These are phyloP conservation scores for Protomyctophum bolini DNA, from an alignment of 2,113 vertebrate genomes.

Conservation along the genomic window DNA sequence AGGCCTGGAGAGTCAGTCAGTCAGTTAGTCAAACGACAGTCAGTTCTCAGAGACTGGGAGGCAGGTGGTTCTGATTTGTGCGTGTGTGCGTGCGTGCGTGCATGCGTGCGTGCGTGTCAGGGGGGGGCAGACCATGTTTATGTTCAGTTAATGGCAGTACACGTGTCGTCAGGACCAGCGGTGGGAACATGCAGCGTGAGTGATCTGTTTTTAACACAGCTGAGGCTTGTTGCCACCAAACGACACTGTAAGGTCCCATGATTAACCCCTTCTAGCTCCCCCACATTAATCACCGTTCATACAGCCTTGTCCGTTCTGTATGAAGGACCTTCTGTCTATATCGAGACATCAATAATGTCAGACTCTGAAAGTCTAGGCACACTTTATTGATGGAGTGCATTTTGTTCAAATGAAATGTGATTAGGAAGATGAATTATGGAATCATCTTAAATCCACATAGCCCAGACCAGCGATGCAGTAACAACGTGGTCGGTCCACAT, in stretches of 20 bases:
- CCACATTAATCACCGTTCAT: constrained; percentile 2
- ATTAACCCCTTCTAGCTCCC: constrained; percentile 43
- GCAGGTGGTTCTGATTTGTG: constrained; percentile 78
- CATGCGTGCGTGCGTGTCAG: not conserved
- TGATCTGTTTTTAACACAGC: constrained; percentile 65
- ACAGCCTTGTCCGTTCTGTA: not conserved
- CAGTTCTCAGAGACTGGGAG: constrained; percentile 59
- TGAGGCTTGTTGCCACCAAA: constrained; percentile 43
- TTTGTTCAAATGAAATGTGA: constrained; percentile 5
- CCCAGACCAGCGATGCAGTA: not conserved
- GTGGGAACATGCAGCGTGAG: constrained; percentile 70
- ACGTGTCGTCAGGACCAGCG: constrained; percentile 65
- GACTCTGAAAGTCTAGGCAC: not conserved
- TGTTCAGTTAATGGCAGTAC: constrained; percentile 72
- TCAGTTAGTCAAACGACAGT: constrained; percentile 8
- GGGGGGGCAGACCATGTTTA: constrained; percentile 56
- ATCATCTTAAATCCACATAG: not conserved
- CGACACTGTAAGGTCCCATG: constrained; percentile 42
- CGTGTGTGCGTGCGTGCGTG: constrained; percentile 13
- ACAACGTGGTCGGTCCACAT: constrained; percentile 16
- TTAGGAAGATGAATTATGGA: constrained; percentile 4
- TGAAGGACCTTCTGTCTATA: not conserved
- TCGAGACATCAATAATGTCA: not conserved
- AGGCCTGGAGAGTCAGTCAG: constrained; percentile 46
- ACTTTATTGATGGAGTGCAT: not conserved